Evolutionary conservation across 1,140 invertebrate species (phyloP).

Genomic region (Callitettix versicolor): DNA sequence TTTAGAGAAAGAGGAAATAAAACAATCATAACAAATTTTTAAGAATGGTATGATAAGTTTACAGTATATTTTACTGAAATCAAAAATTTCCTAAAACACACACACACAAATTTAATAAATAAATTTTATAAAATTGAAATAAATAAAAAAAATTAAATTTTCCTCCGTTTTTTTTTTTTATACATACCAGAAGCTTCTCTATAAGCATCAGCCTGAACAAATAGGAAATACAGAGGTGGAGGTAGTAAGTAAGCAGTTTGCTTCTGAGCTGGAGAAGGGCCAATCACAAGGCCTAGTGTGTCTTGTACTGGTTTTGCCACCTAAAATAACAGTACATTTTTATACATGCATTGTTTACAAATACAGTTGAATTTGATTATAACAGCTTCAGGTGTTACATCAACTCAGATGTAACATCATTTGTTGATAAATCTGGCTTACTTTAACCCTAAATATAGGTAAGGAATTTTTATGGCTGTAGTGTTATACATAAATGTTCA

Average conservation of each 20-base stretch:
- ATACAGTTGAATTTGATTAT: too few species aligned
- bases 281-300: conserved; percentile 69
- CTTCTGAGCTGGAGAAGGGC: conserved; percentile 63
- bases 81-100: too few species aligned
- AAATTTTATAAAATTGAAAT: background rate
- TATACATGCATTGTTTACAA: background rate
- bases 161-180: background rate
- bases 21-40: too few species aligned
- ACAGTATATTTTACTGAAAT: too few species aligned
- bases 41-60: too few species aligned
- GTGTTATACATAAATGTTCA: too few species aligned
- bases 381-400: too few species aligned
- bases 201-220: conserved; percentile 75
- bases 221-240: conserved; percentile 76
- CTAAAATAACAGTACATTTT: conserved; percentile 33
- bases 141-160: background rate
- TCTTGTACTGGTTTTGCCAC: conserved; percentile 84
- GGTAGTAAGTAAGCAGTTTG: conserved; percentile 65
- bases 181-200: conserved; percentile 44
- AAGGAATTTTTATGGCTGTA: too few species aligned
- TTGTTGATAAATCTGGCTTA: too few species aligned
- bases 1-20: too few species aligned
- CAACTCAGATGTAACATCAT: too few species aligned
- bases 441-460: too few species aligned
- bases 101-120: background rate